Percentiles rank a stretch among this genome's conserved stretches.
Evolutionary conservation across 2,888 invertebrate genomes (phyloP).

Genomic region (Volucella zonaria): DNA sequence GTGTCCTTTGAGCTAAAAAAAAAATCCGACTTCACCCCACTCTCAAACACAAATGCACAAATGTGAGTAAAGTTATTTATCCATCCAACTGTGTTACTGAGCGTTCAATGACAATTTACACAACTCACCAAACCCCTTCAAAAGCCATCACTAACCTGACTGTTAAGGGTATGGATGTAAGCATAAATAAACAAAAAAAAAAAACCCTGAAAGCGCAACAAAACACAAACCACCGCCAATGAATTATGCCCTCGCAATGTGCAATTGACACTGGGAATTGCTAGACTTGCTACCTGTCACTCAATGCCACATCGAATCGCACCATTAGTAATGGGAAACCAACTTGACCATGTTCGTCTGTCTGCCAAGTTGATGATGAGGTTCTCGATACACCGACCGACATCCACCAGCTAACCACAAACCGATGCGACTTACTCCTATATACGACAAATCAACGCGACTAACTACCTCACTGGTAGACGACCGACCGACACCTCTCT

Average conservation of each 20-base stretch:
- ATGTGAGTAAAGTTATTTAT: too few relatives aligned
- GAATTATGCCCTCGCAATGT: constrained; percentile 69
- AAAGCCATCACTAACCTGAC: too few relatives aligned
- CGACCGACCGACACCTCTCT: constrained; percentile 52
- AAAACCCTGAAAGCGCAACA: constrained; percentile 16
- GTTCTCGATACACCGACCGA: constrained; percentile 3
- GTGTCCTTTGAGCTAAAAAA: too few relatives aligned
- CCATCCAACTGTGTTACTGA: too few relatives aligned
- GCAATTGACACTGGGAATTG: constrained; percentile 72
- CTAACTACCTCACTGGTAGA: constrained; percentile 47
- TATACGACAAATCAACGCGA: constrained; percentile 55
- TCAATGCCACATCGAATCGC: constrained; percentile 73
- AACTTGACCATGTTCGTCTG: constrained; percentile 24
- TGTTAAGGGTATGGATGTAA: too few relatives aligned
- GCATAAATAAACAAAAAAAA: constrained; percentile 3
- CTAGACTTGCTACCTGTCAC: constrained; percentile 72
- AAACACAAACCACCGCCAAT: constrained; percentile 67
- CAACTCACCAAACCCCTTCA: too few relatives aligned
- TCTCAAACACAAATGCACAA: too few relatives aligned
- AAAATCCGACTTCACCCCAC: too few relatives aligned
- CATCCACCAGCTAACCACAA: constrained; percentile 8
- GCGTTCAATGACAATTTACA: too few relatives aligned
- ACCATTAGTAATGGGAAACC: constrained; percentile 72
- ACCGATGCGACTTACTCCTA: constrained; percentile 44
- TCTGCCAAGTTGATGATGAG: constrained; percentile 16